Evolutionary conservation across 2,113 vertebrate genomes (phyloP), one percentile per base, ranked within the genome.

Genomic region (Charadrius vociferus): DNA sequence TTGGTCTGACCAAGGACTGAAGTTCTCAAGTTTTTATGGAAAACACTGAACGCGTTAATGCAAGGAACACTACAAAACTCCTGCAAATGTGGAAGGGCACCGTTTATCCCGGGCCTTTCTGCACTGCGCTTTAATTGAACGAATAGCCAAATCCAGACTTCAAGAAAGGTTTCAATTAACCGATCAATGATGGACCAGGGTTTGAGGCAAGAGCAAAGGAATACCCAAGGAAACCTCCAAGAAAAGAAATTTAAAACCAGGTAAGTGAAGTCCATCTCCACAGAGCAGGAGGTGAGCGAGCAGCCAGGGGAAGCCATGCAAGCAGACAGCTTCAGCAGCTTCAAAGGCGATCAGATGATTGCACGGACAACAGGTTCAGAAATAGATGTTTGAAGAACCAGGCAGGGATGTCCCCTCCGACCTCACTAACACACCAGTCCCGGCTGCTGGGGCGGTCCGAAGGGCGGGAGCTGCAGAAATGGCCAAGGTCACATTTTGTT

Each of bases 171-270:
- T 86, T 49, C 30, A 30, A 41, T 27, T 36, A 18, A 62, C 34
- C 24, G 10, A 41, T 4, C 0, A 3, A 32, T 9, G 24, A 43
- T 1, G 30, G 62, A 9, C 23, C 41, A 43, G 6, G 30, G 14
- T 61, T 47, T 39, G 75, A 61, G 55, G 22, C 8, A 43, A 50
- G 41, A 58, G 14, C 34, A 30, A 75, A 18, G 37, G 45, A 59
- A 36, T 4, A 8, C 32, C 5, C 11, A 12, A 36, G 4, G 43
- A 45, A 37, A 68, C 14, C 24, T 37, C 18, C 53, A 29, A 45
- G 70, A 23, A 22, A 34, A 59, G 14, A 14, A 52, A 27, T 15
- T 18, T 3, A 9, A 7, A 75, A 15, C 11, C 45, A 34, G 52
- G 37, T 6, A 16, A 65, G 23, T 1, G 15, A 59, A 45, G 37